Percentiles rank a stretch among this genome's conserved stretches.
Evolutionary conservation across 2,888 invertebrate genomes (phyloP).

Genomic region (Lithosia quadra): DNA sequence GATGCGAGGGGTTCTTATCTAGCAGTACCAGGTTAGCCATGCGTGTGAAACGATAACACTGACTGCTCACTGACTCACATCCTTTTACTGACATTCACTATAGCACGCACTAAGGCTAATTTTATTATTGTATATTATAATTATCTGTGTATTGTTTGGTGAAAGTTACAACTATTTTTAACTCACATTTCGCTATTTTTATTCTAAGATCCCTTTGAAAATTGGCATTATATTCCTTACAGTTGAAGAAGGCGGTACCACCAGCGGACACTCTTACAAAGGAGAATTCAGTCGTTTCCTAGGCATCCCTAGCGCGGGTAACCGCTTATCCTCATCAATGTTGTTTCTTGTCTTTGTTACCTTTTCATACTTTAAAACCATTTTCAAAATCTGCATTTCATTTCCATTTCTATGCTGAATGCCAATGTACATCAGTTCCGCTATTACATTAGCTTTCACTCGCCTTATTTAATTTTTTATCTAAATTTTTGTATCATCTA

Average conservation of each 20-base stretch:
- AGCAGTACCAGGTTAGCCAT: constrained; percentile 87
- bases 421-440: constrained; percentile 35
- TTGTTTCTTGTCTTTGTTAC: constrained; percentile 61
- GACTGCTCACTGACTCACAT: constrained; percentile 70
- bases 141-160: constrained; percentile 42
- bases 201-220: constrained; percentile 51
- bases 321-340: constrained; percentile 78
- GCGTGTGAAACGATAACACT: constrained; percentile 64
- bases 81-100: constrained; percentile 62
- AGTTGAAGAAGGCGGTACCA: constrained; percentile 84
- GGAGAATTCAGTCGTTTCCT: constrained; percentile 89
- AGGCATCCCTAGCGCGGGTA: constrained; percentile 89
- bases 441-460: constrained; percentile 37
- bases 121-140: constrained; percentile 54
- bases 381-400: constrained; percentile 38
- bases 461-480: constrained; percentile 17
- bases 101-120: constrained; percentile 73
- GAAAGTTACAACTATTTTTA: constrained; percentile 30
- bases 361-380: constrained; percentile 40
- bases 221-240: constrained; percentile 74
- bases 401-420: constrained; percentile 36
- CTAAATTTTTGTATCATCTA: constrained; percentile 6
- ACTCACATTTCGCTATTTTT: constrained; percentile 23
- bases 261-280: constrained; percentile 80
- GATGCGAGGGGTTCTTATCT: constrained; percentile 88